Base-by-base conservation (phyloP, 2,113 vertebrate species). In the Trinectes maculatus region DNA sequence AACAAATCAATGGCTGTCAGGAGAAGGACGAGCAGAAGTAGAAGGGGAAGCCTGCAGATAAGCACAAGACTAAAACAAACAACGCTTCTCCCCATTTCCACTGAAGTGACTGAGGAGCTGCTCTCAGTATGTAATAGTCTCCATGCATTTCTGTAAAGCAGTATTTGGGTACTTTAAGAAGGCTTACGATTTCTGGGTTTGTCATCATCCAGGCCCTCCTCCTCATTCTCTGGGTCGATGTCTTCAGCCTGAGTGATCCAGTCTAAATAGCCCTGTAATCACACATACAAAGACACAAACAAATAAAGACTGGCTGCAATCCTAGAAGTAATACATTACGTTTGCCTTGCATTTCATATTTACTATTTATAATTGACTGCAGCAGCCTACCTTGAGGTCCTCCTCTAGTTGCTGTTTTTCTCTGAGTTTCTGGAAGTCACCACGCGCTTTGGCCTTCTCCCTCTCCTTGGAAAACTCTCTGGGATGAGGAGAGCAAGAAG, bases 171-270 rank as follows among this genome's bases (percentile, higher is more conserved):
- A n/a, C n/a, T n/a, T n/a, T n/a, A n/a, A n/a, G n/a, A n/a, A n/a
- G n/a, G 89, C 88, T 98, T 90, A 99, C 98, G 93, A 92, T 98
- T 99, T 87, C 98, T 93, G 31, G 97, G 96, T 68, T 98, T 99
- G 77, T 98, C 96, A 49, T 99, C 98, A 3, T 98, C 96, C 88
- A 98, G 85, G 74, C 96, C 96, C 79, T 99, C 97, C 11, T 99
- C 98, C 82, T 99, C 98, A 9, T 99, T 99, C 90, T 99, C 98
- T 0, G 98, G 98, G 85, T 99, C 98, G 3, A 99, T 99, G 77
- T 99, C 98, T 87, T 99, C 98, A 7, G 98, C 98, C 91, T 99
- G 97, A 33, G 97, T 99, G 91, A 99, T 99, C 98, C 98, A 99
- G 91, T 99, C 98, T 78, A 99, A 90, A 86, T 99, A 99, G 61